phyloP scores from a whole-genome alignment of 2,797 vertebrate species.

The Sus cebifrons region DNA sequence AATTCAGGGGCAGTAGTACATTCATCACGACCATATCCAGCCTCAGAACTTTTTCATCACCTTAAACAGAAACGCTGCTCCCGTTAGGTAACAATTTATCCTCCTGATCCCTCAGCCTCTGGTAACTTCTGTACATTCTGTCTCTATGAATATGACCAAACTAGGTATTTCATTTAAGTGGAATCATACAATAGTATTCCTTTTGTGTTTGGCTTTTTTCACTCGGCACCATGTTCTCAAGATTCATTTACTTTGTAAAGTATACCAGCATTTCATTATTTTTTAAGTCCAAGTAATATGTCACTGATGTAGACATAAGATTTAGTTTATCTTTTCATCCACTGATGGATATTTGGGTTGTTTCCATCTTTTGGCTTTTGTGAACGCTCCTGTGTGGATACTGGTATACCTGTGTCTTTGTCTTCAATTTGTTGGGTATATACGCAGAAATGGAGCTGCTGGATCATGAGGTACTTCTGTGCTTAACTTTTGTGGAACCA shows the following conservation, averaged over 20 bases:
- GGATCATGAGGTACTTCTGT: not conserved
- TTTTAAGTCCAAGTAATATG: not conserved
- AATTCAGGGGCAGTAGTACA: not conserved
- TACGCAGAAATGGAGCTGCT: not conserved
- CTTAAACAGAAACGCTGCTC: not conserved
- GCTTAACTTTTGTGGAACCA: not conserved
- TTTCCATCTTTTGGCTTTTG: not conserved
- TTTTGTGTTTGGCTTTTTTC: not conserved
- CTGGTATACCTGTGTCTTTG: not conserved
- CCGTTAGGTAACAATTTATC: not conserved
- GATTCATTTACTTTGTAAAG: not conserved
- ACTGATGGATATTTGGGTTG: not conserved
- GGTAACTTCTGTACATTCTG: not conserved
- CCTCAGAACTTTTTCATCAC: not conserved
- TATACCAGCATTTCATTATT: not conserved
- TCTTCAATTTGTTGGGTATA: not conserved
- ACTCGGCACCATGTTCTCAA: not conserved
- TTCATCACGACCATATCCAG: not conserved
- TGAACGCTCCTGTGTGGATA: not conserved
- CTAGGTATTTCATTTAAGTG: not conserved
- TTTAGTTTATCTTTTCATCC: not conserved
- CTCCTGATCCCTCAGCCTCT: not conserved
- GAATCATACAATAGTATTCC: not conserved
- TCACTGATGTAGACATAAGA: fast-evolving
- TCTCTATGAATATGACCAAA: not conserved